phyloP scores from a whole-genome alignment of 2,797 vertebrate genomes.

The Leptatherina wallacei region DNA sequence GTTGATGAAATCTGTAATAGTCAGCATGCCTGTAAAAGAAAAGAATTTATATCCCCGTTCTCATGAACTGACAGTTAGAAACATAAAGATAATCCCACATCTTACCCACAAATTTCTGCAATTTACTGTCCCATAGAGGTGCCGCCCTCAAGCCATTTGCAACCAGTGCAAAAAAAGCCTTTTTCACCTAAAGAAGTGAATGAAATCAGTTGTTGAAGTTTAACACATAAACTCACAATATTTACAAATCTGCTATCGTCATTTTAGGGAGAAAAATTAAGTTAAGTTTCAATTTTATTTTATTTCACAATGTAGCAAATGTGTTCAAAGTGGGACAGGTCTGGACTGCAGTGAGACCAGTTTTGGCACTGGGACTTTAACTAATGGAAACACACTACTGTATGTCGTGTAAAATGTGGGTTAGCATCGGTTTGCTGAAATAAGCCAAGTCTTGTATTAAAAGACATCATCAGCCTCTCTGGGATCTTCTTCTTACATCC shows the following conservation, averaged over 20 bases:
- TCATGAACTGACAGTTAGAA: neutral
- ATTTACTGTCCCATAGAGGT: slow-evolving; percentile 95
- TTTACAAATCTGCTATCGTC: neutral
- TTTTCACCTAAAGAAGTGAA: slow-evolving; percentile 87
- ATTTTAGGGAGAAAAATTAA: neutral
- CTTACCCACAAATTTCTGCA: slow-evolving; percentile 98
- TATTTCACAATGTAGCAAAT: too few species aligned
- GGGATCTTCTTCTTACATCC: too few species aligned
- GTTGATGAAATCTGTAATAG: slow-evolving; percentile 99
- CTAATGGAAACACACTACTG: neutral
- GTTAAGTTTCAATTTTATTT: too few species aligned
- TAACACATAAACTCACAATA: too few species aligned
- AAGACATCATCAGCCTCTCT: too few species aligned
- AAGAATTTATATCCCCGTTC: neutral
- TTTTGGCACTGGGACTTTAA: too few species aligned
- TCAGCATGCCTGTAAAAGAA: slow-evolving; percentile 91
- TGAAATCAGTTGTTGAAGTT: neutral
- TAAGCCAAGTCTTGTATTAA: neutral
- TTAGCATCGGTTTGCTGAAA: neutral
- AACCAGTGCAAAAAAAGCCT: slow-evolving; percentile 95
- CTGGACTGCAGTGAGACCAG: too few species aligned
- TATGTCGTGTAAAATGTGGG: neutral
- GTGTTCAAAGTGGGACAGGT: too few species aligned
- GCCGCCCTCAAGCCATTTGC: slow-evolving; percentile 94
- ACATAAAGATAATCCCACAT: rapidly evolving